Percentiles rank a stretch among this genome's conserved stretches.
Conservation (phyloP, 2,888 invertebrate species). For the Platypus cylindrus region DNA sequence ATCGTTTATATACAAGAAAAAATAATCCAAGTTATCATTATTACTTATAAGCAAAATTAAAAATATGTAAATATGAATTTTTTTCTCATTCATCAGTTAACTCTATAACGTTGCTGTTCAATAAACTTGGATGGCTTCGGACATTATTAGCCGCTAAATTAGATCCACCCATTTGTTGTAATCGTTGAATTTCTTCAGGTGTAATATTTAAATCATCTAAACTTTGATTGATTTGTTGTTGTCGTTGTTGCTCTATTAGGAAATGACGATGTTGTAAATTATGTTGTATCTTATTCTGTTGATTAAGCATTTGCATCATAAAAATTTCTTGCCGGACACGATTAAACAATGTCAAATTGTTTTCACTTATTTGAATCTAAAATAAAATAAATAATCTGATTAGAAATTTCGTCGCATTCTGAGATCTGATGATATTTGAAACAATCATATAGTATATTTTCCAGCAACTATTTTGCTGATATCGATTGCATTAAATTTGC, state of each 20-base stretch:
- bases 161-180: too few species aligned
- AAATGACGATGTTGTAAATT: conserved; percentile 15
- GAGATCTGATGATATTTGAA: background rate
- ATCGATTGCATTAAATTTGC: too few species aligned
- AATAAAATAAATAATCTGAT: conserved; percentile 4
- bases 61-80: too few species aligned
- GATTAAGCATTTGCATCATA: conserved; percentile 22
- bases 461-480: too few species aligned
- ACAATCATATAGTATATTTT: too few species aligned
- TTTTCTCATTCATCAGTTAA: too few species aligned
- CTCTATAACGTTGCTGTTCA: too few species aligned
- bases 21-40: too few species aligned
- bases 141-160: too few species aligned
- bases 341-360: conserved; percentile 21
- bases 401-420: background rate
- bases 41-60: too few species aligned
- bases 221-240: conserved; percentile 5
- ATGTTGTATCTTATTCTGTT: conserved; percentile 18
- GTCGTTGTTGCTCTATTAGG: conserved; percentile 3
- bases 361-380: conserved; percentile 12
- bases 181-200: conserved; percentile 7
- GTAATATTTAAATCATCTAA: conserved; percentile 9
- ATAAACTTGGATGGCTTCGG: too few species aligned
- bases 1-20: too few species aligned
- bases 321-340: conserved; percentile 26